phyloP scores from a whole-genome alignment of 1,140 invertebrate genomes.

The Orchestia grillus region DNA sequence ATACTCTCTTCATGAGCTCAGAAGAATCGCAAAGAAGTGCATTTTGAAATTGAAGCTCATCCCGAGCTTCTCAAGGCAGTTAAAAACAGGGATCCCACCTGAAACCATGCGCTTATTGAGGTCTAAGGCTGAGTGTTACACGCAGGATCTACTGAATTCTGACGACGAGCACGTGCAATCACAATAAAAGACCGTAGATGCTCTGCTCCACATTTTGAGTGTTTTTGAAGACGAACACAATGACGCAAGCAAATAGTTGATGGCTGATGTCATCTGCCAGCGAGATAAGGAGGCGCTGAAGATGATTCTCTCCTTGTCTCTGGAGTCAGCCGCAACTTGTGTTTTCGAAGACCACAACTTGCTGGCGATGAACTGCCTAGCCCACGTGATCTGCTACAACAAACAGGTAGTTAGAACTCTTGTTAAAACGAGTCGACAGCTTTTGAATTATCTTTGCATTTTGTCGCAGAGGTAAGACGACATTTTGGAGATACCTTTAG shows the following conservation, averaged over 20 bases:
- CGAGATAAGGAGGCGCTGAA: background rate
- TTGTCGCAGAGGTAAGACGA: background rate
- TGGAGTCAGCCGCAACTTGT: background rate
- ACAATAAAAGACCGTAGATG: background rate
- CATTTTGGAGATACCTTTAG: background rate
- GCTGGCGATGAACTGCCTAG: background rate
- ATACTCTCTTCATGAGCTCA: background rate
- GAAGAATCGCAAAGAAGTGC: background rate
- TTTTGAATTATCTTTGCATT: background rate
- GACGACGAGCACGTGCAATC: background rate
- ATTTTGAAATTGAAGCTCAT: background rate
- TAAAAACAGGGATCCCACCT: background rate
- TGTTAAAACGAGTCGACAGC: background rate
- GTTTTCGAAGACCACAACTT: conserved; percentile 14
- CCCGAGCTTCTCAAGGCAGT: too few relatives aligned
- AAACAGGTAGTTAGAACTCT: background rate
- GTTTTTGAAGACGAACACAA: background rate
- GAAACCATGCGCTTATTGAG: background rate
- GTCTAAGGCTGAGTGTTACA: background rate
- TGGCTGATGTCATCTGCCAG: conserved; percentile 5
- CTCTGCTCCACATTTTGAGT: background rate
- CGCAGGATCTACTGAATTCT: background rate
- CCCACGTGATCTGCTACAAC: background rate
- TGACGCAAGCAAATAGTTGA: background rate
- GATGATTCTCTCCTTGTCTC: background rate